Evolutionary conservation across 2,113 vertebrate species (phyloP), one percentile per base, ranked within the genome.

Genomic region (Pomatostomus ruficeps): DNA sequence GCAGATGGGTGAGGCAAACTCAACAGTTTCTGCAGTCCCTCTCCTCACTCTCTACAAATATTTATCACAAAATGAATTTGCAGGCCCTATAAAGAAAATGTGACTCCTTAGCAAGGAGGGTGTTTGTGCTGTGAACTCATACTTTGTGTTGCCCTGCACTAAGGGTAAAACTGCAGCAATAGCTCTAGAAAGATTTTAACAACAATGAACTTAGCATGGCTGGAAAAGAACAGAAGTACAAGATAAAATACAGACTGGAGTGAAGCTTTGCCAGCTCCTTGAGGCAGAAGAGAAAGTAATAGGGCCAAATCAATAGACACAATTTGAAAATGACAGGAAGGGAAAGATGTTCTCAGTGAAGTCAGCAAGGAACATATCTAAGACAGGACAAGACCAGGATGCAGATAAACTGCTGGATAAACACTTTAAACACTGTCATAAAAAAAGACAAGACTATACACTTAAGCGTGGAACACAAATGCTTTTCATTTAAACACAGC

Each of bases 311-410:
- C 40, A 66, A 85, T 46, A 65, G 74, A 54, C 33, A 83, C 58
- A 52, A 88, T 59, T 74, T 80, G 40, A 49, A 38, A 80, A 86
- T 11, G 33, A 77, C 3, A 25, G 38, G 29, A 77, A 73, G 11
- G 9, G 46, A 85, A 85, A 1, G 4, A 85, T 46, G 28, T 52
- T 90, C 42, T 54, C 46, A 51, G 33, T 28, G 55, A 66, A 83
- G 71, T 24, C 58, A 85, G 36, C 31, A 52, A 72, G 58, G 73
- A 91, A 62, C 10, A 52, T 49, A 70, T 42, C 85, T 78, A 94
- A 80, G 59, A 68, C 12, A 70, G 55, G 85, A 88, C 75, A 94
- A 88, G 82, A 91, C 80, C 42, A 90, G 63, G 58, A 84, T 49
- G 28, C 1, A 21, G 73, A 86, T 74, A 94, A 93, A 77, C 48